A percentile compares a stretch with the other conserved stretches of the same genome.
Conservation (phyloP, 2,888 invertebrate genomes). For the Drosophila tripunctata region DNA sequence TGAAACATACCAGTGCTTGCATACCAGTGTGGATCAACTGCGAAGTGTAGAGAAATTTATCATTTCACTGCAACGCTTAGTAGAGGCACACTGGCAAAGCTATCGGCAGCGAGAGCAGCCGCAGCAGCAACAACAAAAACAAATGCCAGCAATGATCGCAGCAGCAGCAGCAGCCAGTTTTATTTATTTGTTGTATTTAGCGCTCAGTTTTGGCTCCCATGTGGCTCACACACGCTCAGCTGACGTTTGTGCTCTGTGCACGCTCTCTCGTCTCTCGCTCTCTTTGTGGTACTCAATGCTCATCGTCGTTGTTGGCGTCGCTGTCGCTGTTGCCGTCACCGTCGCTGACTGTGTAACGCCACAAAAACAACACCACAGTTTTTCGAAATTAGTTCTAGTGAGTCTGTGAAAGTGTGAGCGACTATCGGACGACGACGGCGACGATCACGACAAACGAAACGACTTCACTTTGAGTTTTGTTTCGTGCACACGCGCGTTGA, state of each 20-base stretch:
- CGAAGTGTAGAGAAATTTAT: slow-evolving; percentile 81
- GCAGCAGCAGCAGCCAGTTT: slow-evolving; percentile 44
- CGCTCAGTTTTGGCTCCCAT: slow-evolving; percentile 56
- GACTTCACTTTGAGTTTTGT: slow-evolving; percentile 46
- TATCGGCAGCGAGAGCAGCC: slow-evolving; percentile 14
- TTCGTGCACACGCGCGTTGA: slow-evolving; percentile 45
- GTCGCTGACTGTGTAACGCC: slow-evolving; percentile 44
- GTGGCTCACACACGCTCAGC: slow-evolving; percentile 56
- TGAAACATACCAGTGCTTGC: not conserved
- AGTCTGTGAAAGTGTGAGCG: slow-evolving; percentile 83
- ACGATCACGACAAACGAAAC: slow-evolving; percentile 28
- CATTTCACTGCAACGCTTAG: slow-evolving; percentile 71
- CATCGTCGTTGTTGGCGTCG: slow-evolving; percentile 36
- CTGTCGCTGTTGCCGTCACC: slow-evolving; percentile 20
- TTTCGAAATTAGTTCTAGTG: slow-evolving; percentile 83
- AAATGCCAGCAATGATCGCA: slow-evolving; percentile 40
- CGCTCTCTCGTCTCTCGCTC: slow-evolving; percentile 38
- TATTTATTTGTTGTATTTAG: slow-evolving; percentile 38
- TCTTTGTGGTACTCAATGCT: slow-evolving; percentile 53
- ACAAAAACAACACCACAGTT: slow-evolving; percentile 81
- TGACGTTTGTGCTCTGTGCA: slow-evolving; percentile 42
- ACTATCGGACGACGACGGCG: slow-evolving; percentile 65
- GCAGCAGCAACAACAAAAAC: slow-evolving; percentile 28
- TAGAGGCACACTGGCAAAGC: slow-evolving; percentile 13
- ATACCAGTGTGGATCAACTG: slow-evolving; percentile 51